Evolutionary conservation across 2,113 vertebrate genomes (phyloP).

Genomic region (Pogona vitticeps): DNA sequence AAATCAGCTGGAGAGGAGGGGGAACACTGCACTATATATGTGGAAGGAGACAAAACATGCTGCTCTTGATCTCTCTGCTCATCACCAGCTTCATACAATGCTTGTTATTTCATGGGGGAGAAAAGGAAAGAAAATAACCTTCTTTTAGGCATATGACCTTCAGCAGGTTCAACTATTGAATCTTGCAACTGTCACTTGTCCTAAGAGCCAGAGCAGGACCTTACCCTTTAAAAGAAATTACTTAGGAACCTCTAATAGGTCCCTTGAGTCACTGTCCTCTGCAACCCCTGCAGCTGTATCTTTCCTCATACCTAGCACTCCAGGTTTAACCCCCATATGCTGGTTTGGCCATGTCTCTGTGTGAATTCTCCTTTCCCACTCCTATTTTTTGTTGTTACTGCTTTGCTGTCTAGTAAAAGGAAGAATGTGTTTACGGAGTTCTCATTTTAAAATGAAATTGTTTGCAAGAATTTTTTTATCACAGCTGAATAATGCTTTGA

Average conservation of each 20-base stretch:
- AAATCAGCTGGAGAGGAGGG: background rate
- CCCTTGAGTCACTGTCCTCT: background rate
- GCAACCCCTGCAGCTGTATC: background rate
- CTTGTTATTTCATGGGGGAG: background rate
- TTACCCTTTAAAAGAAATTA: background rate
- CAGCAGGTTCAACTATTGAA: background rate
- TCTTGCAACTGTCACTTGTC: background rate
- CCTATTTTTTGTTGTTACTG: background rate
- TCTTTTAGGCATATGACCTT: background rate
- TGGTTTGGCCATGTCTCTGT: background rate
- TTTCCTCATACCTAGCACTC: background rate
- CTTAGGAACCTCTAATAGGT: background rate
- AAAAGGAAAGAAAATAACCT: background rate
- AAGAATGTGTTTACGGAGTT: background rate
- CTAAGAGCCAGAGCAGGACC: too few species aligned
- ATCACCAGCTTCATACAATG: background rate
- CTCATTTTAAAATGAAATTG: slow-evolving; percentile 9
- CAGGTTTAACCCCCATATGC: background rate
- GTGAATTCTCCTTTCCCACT: background rate
- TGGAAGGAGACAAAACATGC: background rate
- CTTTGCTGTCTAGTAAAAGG: background rate
- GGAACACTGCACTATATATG: background rate
- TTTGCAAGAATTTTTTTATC: background rate
- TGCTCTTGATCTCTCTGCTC: background rate
- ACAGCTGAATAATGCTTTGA: background rate